Evolutionary conservation across 2,888 invertebrate species (phyloP), one percentile per base, ranked within the genome.

Genomic region (Caenorhabditis sp.): DNA sequence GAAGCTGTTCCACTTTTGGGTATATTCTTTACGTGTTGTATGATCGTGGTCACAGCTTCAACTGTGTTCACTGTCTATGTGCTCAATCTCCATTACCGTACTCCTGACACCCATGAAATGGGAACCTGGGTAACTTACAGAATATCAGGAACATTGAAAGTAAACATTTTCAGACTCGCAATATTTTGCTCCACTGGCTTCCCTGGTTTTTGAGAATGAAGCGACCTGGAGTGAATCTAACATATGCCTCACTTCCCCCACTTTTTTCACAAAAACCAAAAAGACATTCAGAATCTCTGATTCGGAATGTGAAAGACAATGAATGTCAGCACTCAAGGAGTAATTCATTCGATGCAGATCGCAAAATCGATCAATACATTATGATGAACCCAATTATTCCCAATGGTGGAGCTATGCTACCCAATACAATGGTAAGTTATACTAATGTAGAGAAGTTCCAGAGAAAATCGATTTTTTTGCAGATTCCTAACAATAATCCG

Each of bases 1-100:
- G 97, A 97, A 91, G 96, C 97, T 89, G 94, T 97, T 91, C 97
- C 97, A 90, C 92, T 97, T 90, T 93, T 97, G 94, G 97, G 87
- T 59, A 84, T 87, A 27, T 87, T 88, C 80, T 88, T 88, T 77
- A 84, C 86, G 38, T 87, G 84, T 62, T 87, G 86, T 79, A 87
- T 88, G 88, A 82, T 87, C 49, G 83, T 88, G 31, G 87, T 87
- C 8, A 87, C 88, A 4, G 85, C 85, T 7, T 88, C 87, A 2
- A 87, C 87, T 1, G 84, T 86, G 4, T 87, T 88, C 78, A 88
- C 87, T 8, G 88, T 88, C n/a, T 84, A 88, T 66, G 88, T 88
- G 8, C 75, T 88, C 53, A 88, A 88, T 67, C 71, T 88, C 53
- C 87, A 87, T 67, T 85, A 85, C 74, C 82, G 87, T 63, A 86